Evolutionary conservation across 2,113 vertebrate species (phyloP).

Genomic region (Passerina amoena): DNA sequence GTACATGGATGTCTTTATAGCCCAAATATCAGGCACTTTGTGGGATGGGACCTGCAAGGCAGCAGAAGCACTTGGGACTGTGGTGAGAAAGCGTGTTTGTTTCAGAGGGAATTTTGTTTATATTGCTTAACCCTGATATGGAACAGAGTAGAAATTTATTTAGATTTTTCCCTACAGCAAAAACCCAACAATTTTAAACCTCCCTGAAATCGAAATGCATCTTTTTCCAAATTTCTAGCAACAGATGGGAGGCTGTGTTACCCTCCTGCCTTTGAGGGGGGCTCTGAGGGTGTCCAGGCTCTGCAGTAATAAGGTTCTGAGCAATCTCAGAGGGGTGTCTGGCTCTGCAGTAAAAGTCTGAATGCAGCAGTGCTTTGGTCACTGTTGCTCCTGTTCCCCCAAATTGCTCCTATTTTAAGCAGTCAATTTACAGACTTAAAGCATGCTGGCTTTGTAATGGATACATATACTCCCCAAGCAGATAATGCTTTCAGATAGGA

Average conservation of each 20-base stretch:
- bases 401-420: neutral
- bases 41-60: neutral
- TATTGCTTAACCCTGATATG: neutral
- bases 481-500: neutral
- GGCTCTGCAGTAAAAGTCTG: neutral
- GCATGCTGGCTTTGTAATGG: neutral
- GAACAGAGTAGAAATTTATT: neutral
- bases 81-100: neutral
- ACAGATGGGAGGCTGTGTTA: neutral
- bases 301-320: neutral
- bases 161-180: neutral
- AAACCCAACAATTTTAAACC: neutral
- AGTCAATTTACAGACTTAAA: neutral
- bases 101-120: neutral
- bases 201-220: neutral
- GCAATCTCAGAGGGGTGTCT: neutral
- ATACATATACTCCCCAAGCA: neutral
- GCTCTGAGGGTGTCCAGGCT: neutral
- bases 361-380: neutral
- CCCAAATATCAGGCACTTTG: accelerated
- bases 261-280: neutral
- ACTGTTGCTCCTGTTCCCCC: accelerated
- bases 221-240: neutral
- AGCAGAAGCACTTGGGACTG: neutral
- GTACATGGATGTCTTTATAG: neutral